phyloP scores from a whole-genome alignment of 2,113 vertebrate species.

The Meleagris gallopavo region DNA sequence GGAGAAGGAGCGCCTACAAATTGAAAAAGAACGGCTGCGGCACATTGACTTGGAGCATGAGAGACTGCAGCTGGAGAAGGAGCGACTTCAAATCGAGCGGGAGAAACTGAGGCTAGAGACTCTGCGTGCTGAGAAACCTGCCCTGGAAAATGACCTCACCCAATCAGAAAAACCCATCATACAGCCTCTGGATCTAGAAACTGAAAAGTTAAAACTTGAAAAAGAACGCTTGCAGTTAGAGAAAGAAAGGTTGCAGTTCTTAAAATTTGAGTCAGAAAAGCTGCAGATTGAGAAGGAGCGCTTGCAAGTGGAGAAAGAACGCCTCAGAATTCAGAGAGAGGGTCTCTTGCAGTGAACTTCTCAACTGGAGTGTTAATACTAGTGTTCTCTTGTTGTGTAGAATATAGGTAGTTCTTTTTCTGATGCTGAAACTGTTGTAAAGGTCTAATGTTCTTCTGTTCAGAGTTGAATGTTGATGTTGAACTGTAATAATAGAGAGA shows the following conservation, averaged over 20 bases:
- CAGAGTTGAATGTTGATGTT: constrained; percentile 56
- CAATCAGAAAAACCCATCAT: constrained; percentile 79
- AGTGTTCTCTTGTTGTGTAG: constrained; percentile 54
- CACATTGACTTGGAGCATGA: constrained; percentile 88
- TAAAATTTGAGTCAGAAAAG: constrained; percentile 91
- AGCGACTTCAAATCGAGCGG: constrained; percentile 88
- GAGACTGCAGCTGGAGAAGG: constrained; percentile 89
- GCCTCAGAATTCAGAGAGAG: constrained; percentile 90
- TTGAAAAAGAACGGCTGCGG: constrained; percentile 88
- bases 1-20: constrained; percentile 88
- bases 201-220: constrained; percentile 90
- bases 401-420: constrained; percentile 51
- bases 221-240: constrained; percentile 91
- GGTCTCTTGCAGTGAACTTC: constrained; percentile 81
- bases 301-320: constrained; percentile 92
- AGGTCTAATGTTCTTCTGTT: constrained; percentile 24
- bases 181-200: constrained; percentile 86
- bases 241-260: constrained; percentile 91
- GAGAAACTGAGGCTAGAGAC: constrained; percentile 85
- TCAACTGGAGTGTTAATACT: neutral
- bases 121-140: constrained; percentile 79
- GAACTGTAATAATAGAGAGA: constrained; percentile 23
- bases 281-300: constrained; percentile 94
- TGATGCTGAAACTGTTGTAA: constrained; percentile 41
- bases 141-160: constrained; percentile 77